Evolutionary conservation across 2,113 vertebrate species (phyloP).

Genomic region (Struthio camelus): DNA sequence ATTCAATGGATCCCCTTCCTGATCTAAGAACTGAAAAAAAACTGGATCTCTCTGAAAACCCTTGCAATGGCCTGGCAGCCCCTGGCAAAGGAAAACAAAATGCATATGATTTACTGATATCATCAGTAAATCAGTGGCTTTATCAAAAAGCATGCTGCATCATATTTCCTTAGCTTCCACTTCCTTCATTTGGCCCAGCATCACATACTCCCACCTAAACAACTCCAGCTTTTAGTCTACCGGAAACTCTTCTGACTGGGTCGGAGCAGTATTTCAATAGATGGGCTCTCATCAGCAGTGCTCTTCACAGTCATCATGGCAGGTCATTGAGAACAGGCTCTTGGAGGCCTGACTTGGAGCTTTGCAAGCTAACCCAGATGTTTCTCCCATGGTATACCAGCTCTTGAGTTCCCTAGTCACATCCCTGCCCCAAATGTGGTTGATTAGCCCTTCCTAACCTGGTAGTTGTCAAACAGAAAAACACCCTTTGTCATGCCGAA

Average conservation of each 20-base stretch:
- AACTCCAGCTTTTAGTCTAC: not conserved
- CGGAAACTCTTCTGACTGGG: not conserved
- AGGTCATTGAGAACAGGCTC: not conserved
- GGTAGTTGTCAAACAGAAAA: not conserved
- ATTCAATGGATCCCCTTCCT: not conserved
- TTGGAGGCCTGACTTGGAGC: not conserved
- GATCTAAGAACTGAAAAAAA: not conserved
- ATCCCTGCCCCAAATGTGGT: not conserved
- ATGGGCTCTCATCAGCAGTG: not conserved
- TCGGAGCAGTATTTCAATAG: not conserved
- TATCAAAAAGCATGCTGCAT: not conserved
- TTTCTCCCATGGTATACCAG: not conserved
- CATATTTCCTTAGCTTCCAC: not conserved
- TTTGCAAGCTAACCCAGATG: not conserved
- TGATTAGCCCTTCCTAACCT: not conserved
- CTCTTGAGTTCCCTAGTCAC: not conserved
- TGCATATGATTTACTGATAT: not conserved
- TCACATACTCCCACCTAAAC: not conserved
- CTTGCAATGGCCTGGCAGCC: not conserved
- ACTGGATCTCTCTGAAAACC: not conserved
- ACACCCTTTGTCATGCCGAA: not conserved
- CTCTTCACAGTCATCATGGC: not conserved
- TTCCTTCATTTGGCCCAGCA: not conserved
- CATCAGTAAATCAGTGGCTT: not conserved
- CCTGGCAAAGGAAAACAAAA: not conserved